Conservation (phyloP, 2,797 vertebrate genomes). For the Pseudomugil gertrudae region DNA sequence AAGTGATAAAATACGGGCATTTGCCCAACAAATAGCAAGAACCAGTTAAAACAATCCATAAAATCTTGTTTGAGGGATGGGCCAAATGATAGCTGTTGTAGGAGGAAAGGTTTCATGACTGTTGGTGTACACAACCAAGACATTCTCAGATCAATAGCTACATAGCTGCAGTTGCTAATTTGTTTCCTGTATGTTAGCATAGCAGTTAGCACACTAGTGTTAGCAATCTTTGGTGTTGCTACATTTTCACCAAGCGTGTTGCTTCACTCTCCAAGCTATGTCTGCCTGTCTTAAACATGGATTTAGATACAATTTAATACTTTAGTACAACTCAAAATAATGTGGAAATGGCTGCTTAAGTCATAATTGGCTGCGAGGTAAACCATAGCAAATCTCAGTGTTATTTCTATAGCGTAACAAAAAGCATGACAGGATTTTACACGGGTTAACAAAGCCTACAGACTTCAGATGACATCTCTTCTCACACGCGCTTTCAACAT, state of each 20-base stretch:
- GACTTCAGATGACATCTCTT: constrained; percentile 7
- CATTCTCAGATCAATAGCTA: not conserved
- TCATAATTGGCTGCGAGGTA: not conserved
- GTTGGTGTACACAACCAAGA: too few species aligned
- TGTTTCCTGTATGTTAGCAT: not conserved
- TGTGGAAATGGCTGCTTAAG: not conserved
- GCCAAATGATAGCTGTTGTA: constrained; percentile 4
- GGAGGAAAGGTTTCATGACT: too few species aligned
- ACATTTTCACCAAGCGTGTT: not conserved
- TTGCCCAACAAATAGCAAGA: too few species aligned
- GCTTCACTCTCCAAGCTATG: not conserved
- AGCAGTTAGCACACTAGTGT: not conserved
- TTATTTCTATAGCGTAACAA: not conserved
- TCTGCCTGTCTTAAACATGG: not conserved
- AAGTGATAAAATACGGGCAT: too few species aligned
- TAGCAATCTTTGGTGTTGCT: not conserved
- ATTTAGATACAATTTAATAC: not conserved
- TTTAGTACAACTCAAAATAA: not conserved
- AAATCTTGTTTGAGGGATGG: not conserved
- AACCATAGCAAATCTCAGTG: not conserved
- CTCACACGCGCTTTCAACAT: constrained; percentile 9
- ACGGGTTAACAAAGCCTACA: not conserved
- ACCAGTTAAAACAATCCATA: not conserved
- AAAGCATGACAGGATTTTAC: constrained; percentile 5
- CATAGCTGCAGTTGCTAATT: not conserved